These are phyloP conservation scores for Sapayoa aenigma DNA, from an alignment of 2,113 vertebrate genomes.

Conservation along the genomic window DNA sequence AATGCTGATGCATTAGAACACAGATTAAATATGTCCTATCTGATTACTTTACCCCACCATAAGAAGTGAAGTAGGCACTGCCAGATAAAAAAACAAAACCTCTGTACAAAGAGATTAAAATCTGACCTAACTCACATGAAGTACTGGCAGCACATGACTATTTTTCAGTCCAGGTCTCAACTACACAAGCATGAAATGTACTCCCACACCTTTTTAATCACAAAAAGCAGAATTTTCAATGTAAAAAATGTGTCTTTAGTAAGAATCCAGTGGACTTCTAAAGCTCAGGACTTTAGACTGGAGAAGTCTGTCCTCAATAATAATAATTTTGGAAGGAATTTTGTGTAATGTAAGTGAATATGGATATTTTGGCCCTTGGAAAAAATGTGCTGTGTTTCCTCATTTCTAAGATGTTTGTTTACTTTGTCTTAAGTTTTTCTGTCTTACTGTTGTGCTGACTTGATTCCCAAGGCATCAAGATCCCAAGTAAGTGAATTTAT, in stretches of 20 bases:
- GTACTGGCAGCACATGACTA: neutral
- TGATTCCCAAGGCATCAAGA: neutral
- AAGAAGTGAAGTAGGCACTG: neutral
- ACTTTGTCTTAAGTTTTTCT: neutral
- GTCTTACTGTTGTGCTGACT: neutral
- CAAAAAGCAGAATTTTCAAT: neutral
- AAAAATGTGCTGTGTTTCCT: neutral
- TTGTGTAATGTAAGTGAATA: neutral
- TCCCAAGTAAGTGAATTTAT: neutral
- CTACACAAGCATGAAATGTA: neutral
- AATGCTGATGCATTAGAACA: neutral
- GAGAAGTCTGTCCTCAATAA: neutral
- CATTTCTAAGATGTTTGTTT: neutral
- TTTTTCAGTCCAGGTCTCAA: neutral
- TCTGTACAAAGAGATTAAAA: slow-evolving; percentile 9
- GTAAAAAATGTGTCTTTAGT: neutral
- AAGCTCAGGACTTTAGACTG: neutral
- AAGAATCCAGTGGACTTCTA: neutral
- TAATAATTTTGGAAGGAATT: neutral
- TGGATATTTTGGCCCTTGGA: neutral
- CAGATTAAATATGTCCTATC: neutral
- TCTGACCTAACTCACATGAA: neutral
- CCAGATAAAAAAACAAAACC: neutral
- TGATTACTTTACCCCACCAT: neutral
- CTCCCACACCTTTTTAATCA: neutral